Percentiles rank a stretch among this genome's conserved stretches.
phyloP scores from a whole-genome alignment of 2,888 invertebrate genomes.

The Acanthoscelides obtectus region DNA sequence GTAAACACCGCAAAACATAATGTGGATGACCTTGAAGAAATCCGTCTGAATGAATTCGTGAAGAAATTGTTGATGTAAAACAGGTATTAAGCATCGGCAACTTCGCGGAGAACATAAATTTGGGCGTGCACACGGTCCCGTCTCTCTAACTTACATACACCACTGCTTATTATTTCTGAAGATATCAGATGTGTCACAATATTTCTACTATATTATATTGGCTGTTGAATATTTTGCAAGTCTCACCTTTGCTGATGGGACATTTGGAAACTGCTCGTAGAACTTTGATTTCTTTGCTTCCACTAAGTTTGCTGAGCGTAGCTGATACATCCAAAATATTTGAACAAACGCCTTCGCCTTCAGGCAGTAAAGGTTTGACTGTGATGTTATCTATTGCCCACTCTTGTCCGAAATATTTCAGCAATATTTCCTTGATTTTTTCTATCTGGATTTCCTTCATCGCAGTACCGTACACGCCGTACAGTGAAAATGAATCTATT shows the following conservation, averaged over 20 bases:
- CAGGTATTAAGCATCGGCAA: too few species aligned
- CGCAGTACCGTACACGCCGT: background rate
- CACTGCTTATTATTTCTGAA: too few species aligned
- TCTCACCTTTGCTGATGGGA: background rate
- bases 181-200: too few species aligned
- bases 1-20: too few species aligned
- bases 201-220: too few species aligned
- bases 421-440: constrained; percentile 2
- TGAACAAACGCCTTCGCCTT: constrained; percentile 7
- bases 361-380: constrained; percentile 2
- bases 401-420: background rate
- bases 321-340: constrained; percentile 9
- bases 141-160: too few species aligned
- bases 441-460: background rate
- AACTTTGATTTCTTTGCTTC: background rate
- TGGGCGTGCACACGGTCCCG: too few species aligned
- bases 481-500: too few species aligned
- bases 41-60: too few species aligned
- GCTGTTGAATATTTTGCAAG: background rate
- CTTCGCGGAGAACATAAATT: too few species aligned
- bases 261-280: constrained; percentile 4
- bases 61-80: too few species aligned
- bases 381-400: background rate
- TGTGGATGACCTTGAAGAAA: too few species aligned
- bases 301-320: background rate